Percentiles rank a stretch among this genome's conserved stretches.
phyloP scores from a whole-genome alignment of 2,888 invertebrate species.

The Chrysolina americana region DNA sequence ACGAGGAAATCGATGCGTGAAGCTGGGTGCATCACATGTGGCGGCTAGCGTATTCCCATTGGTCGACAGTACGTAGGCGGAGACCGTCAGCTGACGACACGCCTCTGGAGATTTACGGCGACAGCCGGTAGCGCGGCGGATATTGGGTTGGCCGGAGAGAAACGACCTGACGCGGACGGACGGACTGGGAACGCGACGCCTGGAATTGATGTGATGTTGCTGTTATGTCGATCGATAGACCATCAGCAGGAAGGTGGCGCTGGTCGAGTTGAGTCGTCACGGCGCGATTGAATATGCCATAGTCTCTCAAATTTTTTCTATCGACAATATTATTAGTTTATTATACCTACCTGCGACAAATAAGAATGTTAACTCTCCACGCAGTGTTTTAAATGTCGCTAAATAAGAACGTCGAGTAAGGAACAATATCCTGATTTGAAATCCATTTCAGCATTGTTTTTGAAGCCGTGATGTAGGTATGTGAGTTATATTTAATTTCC shows the following conservation, averaged over 20 bases:
- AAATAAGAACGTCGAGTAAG: too few relatives aligned
- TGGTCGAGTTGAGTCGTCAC: not conserved
- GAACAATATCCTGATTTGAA: too few relatives aligned
- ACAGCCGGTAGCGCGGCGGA: constrained; percentile 13
- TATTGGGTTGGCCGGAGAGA: constrained; percentile 24
- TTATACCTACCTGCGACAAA: too few relatives aligned
- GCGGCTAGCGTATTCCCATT: constrained; percentile 8
- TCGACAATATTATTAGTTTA: too few relatives aligned
- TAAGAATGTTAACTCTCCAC: too few relatives aligned
- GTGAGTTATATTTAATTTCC: too few relatives aligned
- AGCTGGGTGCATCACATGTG: constrained; percentile 38
- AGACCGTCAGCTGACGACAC: constrained; percentile 26
- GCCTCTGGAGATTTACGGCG: constrained; percentile 26
- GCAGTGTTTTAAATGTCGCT: too few relatives aligned
- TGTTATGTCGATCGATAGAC: constrained; percentile 2
- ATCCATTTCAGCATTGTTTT: too few relatives aligned
- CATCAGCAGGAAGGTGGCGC: not conserved
- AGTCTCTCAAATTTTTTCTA: too few relatives aligned
- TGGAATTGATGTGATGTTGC: not conserved
- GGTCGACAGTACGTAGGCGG: constrained; percentile 23
- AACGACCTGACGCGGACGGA: constrained; percentile 14
- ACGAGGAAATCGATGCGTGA: constrained; percentile 51
- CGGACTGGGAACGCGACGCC: constrained; percentile 14
- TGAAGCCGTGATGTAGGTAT: too few relatives aligned
- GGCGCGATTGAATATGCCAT: not conserved